phyloP scores from a whole-genome alignment of 1,140 invertebrate genomes.

The Drosophila bifasciata region DNA sequence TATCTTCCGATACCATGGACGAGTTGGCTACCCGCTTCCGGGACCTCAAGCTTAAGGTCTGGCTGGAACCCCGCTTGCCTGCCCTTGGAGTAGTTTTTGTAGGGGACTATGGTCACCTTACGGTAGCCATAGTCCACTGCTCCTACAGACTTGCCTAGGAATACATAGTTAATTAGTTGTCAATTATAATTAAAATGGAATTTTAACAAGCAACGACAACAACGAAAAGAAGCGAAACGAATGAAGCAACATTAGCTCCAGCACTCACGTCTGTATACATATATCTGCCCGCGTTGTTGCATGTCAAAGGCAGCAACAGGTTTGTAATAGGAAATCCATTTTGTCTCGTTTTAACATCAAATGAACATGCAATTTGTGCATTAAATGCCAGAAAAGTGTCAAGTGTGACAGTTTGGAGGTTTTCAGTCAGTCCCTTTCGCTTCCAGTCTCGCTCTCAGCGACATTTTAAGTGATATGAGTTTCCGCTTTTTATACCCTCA shows the following conservation, averaged over 20 bases:
- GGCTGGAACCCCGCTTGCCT: too few species aligned
- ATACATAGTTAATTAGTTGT: too few species aligned
- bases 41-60: too few species aligned
- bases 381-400: constrained; percentile 70
- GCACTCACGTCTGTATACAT: background rate
- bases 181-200: constrained; percentile 60
- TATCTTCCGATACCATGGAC: too few species aligned
- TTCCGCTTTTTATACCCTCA: constrained; percentile 51
- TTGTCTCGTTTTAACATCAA: constrained; percentile 61
- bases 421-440: constrained; percentile 43
- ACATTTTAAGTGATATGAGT: constrained; percentile 46
- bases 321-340: constrained; percentile 62
- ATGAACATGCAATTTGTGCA: constrained; percentile 76
- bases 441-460: constrained; percentile 6
- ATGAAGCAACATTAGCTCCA: background rate
- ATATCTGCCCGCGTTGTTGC: constrained; percentile 44
- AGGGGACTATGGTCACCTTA: too few species aligned
- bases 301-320: constrained; percentile 45
- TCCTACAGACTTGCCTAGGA: too few species aligned
- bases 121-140: too few species aligned
- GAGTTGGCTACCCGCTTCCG: too few species aligned
- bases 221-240: background rate
- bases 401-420: constrained; percentile 62
- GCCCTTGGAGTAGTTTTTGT: too few species aligned
- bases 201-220: constrained; percentile 38